Evolutionary conservation across 2,113 vertebrate species (phyloP), one percentile per base, ranked within the genome.

Genomic region (Corythoichthys haematopterus): DNA sequence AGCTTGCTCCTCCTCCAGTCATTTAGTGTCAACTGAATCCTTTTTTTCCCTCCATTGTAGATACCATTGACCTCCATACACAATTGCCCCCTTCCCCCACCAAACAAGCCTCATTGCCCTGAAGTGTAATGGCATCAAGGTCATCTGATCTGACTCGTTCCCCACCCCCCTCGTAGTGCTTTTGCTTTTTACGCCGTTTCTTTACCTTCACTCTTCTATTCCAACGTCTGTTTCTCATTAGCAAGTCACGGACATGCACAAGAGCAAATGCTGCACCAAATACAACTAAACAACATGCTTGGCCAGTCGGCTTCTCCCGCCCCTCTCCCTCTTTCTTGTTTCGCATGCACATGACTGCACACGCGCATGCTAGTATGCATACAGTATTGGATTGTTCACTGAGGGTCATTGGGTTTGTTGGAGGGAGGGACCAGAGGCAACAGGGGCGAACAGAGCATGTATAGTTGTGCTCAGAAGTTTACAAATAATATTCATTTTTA

Each of bases 41-140:
- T 63, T 74, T 73, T 73, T 61, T 60, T 28, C 1, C 6, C 63
- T 67, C 75, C 15, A 71, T 15, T 64, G 6, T 40, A 14, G 50
- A 69, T 61, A 45, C 35, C 48, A 36, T 71, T 52, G 40, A 70
- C 75, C 66, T 35, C 48, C 64, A 65, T 51, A 37, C 61, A 61
- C 61, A 65, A 43, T 11, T 1, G 40, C 10, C 43, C 45, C 33
- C 64, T 48, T n/a, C 64, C 64, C 47, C 48, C 43, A 20, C 37
- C 28, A 55, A 55, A 55, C 70, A 66, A 47, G 63, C 64, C 45
- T 62, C 63, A 36, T 52, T 72, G 64, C 73, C 85, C 82, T 68
- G 76, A 66, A 70, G 74, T 72, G 75, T 78, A 80, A 86, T 77
- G 75, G 68, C 77, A 90, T 88, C 87, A 91, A 88, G 89, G 86